A percentile compares a stretch with the other conserved stretches of the same genome.
Evolutionary conservation across 1,140 invertebrate genomes (phyloP).

Genomic region (Mactra quadrangularis): DNA sequence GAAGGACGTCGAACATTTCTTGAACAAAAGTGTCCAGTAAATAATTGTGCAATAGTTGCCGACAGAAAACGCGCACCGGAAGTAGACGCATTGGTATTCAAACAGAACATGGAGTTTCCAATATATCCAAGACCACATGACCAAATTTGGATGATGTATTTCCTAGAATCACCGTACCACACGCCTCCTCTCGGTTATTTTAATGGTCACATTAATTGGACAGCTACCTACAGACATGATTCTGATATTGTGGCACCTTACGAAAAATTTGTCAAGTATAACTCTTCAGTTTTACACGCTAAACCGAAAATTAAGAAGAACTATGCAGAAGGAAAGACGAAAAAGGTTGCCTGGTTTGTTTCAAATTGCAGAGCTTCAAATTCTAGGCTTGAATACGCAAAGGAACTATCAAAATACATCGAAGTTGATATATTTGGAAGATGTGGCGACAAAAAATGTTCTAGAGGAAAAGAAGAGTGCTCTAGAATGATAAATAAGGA

Average conservation of each 20-base stretch:
- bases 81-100: slow-evolving; percentile 68
- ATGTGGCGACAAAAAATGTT: slow-evolving; percentile 84
- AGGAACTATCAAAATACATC: slow-evolving; percentile 85
- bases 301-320: slow-evolving; percentile 67
- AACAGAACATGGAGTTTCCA: slow-evolving; percentile 48
- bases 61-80: slow-evolving; percentile 21
- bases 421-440: slow-evolving; percentile 89
- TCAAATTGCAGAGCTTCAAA: slow-evolving; percentile 87
- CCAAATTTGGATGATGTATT: slow-evolving; percentile 86
- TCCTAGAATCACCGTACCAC: slow-evolving; percentile 89
- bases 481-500: slow-evolving; percentile 95
- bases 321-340: slow-evolving; percentile 81
- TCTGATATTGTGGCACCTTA: slow-evolving; percentile 98
- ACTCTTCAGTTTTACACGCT: slow-evolving; percentile 40
- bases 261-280: slow-evolving; percentile 88
- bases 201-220: slow-evolving; percentile 95
- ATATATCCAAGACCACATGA: slow-evolving; percentile 44
- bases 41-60: slow-evolving; percentile 61
- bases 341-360: slow-evolving; percentile 84
- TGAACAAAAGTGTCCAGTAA: slow-evolving; percentile 68
- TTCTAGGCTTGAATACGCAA: slow-evolving; percentile 85
- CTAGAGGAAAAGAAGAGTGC: slow-evolving; percentile 90
- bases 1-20: slow-evolving; percentile 57
- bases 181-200: slow-evolving; percentile 88
- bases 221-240: slow-evolving; percentile 92